A percentile compares a stretch with the other conserved stretches of the same genome.
These are phyloP conservation scores for Lepidochrysops patricia DNA, from an alignment of 2,888 invertebrate species.

Conservation along the genomic window DNA sequence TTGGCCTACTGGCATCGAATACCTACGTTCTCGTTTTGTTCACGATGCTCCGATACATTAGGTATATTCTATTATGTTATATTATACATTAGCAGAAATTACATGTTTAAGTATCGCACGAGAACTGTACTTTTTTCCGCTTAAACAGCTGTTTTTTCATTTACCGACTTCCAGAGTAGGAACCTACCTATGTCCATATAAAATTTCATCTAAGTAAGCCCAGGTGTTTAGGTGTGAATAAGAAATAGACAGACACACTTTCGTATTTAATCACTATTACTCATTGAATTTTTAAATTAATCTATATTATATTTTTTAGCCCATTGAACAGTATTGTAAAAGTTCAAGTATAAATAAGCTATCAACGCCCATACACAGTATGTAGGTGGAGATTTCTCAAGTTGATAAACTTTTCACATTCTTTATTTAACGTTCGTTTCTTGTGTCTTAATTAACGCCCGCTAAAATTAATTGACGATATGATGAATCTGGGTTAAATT, in stretches of 20 bases:
- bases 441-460: not conserved
- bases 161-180: too few relatives aligned
- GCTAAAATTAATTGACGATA: not conserved
- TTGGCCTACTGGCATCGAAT: conserved; percentile 1
- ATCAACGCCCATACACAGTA: not conserved
- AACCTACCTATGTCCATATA: too few relatives aligned
- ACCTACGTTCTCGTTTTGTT: not conserved
- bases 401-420: conserved; percentile 1
- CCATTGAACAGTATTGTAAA: not conserved
- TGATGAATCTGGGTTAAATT: not conserved
- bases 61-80: too few relatives aligned
- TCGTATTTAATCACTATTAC: not conserved
- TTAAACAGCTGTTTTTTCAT: too few relatives aligned
- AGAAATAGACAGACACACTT: too few relatives aligned
- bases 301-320: not conserved
- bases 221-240: too few relatives aligned
- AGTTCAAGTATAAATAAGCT: not conserved
- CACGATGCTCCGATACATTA: not conserved
- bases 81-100: too few relatives aligned
- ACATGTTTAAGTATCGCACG: too few relatives aligned
- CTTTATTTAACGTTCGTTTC: not conserved
- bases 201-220: too few relatives aligned
- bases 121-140: too few relatives aligned
- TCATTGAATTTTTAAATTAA: not conserved
- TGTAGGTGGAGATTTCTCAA: not conserved